A percentile compares a stretch with the other conserved stretches of the same genome.
These are phyloP conservation scores for Thera obeliscata DNA, from an alignment of 2,888 invertebrate genomes.

Conservation along the genomic window DNA sequence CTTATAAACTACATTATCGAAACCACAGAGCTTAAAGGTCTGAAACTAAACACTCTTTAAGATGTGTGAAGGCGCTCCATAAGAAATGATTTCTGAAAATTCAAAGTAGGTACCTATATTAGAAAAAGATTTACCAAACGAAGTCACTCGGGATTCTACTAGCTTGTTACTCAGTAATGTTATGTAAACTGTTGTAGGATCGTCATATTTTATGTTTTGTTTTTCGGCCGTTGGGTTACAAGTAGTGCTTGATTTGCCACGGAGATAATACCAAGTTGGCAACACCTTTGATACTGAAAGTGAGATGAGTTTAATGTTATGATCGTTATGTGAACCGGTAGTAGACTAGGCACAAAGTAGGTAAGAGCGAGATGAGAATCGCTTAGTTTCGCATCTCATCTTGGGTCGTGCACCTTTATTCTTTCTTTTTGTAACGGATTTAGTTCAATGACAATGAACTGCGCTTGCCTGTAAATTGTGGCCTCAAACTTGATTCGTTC, in stretches of 20 bases:
- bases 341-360: slow-evolving; percentile 31
- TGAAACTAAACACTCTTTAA: no score
- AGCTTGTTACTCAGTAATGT: no score
- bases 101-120: no score
- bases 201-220: no score
- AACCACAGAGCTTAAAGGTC: no score
- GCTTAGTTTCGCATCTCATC: slow-evolving; percentile 27
- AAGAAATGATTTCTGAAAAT: no score
- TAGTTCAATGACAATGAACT: slow-evolving; percentile 63
- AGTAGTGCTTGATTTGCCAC: slow-evolving; percentile 1
- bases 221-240: background rate
- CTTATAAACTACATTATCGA: no score
- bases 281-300: slow-evolving; percentile 35
- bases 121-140: background rate
- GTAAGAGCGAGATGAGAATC: slow-evolving; percentile 48
- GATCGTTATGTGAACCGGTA: slow-evolving; percentile 39
- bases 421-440: slow-evolving; percentile 40
- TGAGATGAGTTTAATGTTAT: slow-evolving; percentile 44
- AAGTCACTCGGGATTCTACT: no score
- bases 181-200: no score
- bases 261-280: background rate
- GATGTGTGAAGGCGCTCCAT: no score
- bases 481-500: slow-evolving; percentile 12
- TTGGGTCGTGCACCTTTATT: slow-evolving; percentile 41
- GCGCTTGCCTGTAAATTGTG: slow-evolving; percentile 13